A percentile compares a stretch with the other conserved stretches of the same genome.
These are phyloP conservation scores for Equus quagga DNA, from an alignment of 2,113 vertebrate species.

Conservation along the genomic window DNA sequence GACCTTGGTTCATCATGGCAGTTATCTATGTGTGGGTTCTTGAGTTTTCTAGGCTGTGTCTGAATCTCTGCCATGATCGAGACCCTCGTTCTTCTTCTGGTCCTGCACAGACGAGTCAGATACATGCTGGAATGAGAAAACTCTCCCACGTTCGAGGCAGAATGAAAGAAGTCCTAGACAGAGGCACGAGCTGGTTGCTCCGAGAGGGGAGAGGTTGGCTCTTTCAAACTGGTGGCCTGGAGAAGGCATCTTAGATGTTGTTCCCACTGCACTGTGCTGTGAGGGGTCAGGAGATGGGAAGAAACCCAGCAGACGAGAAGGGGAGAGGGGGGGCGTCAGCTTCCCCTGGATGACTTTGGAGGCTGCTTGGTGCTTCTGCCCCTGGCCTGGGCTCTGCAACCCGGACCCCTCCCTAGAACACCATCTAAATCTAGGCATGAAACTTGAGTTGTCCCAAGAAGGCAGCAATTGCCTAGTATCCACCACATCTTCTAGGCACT, in stretches of 20 bases:
- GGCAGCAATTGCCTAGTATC: background rate
- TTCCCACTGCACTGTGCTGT: background rate
- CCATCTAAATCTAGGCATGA: background rate
- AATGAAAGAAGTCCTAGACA: background rate
- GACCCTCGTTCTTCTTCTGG: background rate
- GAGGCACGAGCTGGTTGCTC: background rate
- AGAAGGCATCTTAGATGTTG: background rate
- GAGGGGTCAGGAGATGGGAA: background rate
- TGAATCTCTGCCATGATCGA: background rate
- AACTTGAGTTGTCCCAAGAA: background rate
- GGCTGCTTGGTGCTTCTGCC: background rate
- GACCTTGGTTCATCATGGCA: background rate
- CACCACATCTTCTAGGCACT: background rate
- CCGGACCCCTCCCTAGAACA: background rate
- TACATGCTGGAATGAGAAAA: too few species aligned
- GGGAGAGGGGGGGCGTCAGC: fast-evolving
- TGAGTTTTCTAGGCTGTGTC: background rate
- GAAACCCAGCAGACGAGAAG: background rate
- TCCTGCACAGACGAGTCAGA: background rate
- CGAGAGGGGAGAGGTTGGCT: background rate
- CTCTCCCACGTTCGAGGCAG: background rate
- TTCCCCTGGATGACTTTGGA: background rate
- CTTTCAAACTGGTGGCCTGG: background rate
- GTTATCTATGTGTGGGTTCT: fast-evolving
- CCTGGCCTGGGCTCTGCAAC: background rate